These are phyloP conservation scores for Leptodactylus fallax DNA, from an alignment of 2,797 vertebrate genomes.

Conservation along the genomic window DNA sequence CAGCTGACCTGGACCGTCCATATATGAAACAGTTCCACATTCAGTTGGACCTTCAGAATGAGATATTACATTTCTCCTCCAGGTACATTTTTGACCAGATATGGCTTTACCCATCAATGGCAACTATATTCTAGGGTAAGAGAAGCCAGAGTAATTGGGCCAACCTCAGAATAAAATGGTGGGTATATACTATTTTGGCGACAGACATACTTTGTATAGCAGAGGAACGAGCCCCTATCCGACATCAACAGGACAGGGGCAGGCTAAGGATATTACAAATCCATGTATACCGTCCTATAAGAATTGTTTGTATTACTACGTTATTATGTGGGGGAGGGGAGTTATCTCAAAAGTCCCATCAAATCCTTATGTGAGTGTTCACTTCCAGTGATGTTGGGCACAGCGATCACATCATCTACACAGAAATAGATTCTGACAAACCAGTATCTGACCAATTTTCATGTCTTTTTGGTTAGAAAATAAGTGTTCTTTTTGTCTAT, in stretches of 20 bases:
- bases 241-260: neutral
- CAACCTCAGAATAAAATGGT: neutral
- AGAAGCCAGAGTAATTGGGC: neutral
- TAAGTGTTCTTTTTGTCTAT: slow-evolving; percentile 24
- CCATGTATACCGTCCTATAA: neutral
- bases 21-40: no score
- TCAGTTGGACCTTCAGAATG: no score
- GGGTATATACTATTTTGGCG: no score
- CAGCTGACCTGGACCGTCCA: no score
- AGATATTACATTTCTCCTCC: no score
- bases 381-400: neutral
- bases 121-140: neutral
- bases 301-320: neutral
- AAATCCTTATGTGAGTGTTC: neutral
- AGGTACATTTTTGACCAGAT: no score
- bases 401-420: neutral
- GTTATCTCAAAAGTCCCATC: neutral
- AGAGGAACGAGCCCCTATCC: no score
- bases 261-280: neutral
- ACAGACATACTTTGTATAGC: no score
- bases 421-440: slow-evolving; percentile 32
- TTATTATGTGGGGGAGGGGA: no score
- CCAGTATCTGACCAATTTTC: slow-evolving; percentile 31
- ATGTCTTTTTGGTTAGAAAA: slow-evolving; percentile 32
- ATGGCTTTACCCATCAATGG: no score